A percentile compares a stretch with the other conserved stretches of the same genome.
These are phyloP conservation scores for Dendrocincla tyrannina DNA, from an alignment of 2,797 vertebrate species.

Conservation along the genomic window DNA sequence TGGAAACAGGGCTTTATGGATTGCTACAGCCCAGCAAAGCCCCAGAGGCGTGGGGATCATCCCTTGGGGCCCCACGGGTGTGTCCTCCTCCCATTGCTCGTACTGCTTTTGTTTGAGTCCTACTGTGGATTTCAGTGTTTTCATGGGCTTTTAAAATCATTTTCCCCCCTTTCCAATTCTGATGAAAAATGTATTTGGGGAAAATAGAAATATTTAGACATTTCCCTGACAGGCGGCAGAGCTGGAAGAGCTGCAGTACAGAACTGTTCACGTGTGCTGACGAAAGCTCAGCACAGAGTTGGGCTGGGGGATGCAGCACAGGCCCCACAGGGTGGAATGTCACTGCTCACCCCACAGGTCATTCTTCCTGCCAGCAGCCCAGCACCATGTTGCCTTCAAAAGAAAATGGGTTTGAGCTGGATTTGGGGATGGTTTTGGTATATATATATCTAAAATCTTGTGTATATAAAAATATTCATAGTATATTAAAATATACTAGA, in stretches of 20 bases:
- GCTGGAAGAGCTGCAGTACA: neutral
- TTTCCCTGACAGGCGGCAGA: neutral
- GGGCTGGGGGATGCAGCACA: fast-evolving
- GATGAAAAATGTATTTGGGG: neutral
- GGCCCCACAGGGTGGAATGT: neutral
- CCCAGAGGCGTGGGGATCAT: fast-evolving
- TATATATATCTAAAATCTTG: fast-evolving
- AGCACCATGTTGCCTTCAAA: neutral
- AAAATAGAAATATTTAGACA: constrained; percentile 28
- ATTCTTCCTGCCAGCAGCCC: neutral
- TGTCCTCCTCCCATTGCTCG: neutral
- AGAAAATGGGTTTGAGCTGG: neutral
- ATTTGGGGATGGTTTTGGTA: neutral
- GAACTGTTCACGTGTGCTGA: neutral
- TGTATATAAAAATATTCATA: neutral
- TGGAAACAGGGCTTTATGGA: neutral
- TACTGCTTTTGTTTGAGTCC: neutral
- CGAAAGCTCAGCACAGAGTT: neutral
- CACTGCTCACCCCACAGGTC: neutral
- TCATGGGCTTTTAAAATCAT: neutral
- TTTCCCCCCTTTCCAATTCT: neutral
- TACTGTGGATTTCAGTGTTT: neutral
- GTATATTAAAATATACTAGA: neutral
- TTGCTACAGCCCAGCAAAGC: fast-evolving
- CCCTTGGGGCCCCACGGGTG: neutral